Percentiles rank a stretch among this genome's conserved stretches.
Conservation (phyloP, 2,113 vertebrate species). For the Apteryx owenii region DNA sequence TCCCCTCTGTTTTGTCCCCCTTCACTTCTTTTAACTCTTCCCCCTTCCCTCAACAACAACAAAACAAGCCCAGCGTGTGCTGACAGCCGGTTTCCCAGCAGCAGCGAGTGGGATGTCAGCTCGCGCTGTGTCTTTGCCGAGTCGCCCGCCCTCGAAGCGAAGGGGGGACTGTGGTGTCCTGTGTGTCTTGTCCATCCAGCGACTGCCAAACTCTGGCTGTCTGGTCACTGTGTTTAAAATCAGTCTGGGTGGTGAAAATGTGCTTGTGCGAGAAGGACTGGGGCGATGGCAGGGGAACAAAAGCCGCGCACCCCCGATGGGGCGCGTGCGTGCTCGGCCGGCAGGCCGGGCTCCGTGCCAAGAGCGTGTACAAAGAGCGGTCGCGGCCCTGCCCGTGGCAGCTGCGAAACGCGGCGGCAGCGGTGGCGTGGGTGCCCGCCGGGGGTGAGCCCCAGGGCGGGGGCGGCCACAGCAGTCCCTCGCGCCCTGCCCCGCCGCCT, state of each 20-base stretch:
- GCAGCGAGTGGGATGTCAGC: too few species aligned
- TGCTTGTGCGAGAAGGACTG: neutral
- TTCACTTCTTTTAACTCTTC: too few species aligned
- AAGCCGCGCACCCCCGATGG: neutral
- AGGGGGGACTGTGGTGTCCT: too few species aligned
- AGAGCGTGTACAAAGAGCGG: conserved; percentile 3
- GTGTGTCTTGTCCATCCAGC: too few species aligned
- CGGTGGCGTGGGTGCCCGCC: too few species aligned
- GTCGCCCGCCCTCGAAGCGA: too few species aligned
- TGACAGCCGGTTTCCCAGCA: rapidly evolving
- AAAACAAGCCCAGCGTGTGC: rapidly evolving
- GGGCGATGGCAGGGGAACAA: conserved; percentile 28
- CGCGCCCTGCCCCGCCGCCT: neutral
- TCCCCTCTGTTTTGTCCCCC: neutral
- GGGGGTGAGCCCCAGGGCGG: too few species aligned
- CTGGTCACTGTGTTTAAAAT: neutral
- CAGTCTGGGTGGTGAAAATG: neutral
- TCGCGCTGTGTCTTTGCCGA: neutral
- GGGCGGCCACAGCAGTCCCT: conserved; percentile 67
- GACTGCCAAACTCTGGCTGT: neutral
- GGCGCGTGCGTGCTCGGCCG: neutral
- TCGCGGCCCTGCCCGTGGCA: neutral
- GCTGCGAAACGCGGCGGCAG: too few species aligned
- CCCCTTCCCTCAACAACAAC: neutral
- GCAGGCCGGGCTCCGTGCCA: conserved; percentile 50